These are phyloP conservation scores for Copidosoma floridanum DNA, from an alignment of 1,140 invertebrate genomes.

Conservation along the genomic window DNA sequence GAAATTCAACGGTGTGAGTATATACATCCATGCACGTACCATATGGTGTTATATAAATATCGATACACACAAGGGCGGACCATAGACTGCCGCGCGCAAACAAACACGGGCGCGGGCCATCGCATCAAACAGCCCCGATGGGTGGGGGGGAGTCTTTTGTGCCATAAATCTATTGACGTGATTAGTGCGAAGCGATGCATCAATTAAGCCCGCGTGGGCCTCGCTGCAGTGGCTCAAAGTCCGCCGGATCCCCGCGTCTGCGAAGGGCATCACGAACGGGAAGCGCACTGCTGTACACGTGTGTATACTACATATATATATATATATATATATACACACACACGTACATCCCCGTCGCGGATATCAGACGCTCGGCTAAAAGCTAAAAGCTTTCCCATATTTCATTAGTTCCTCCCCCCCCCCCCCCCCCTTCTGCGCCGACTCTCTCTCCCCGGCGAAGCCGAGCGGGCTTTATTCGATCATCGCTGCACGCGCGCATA, in stretches of 20 bases:
- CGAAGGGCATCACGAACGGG: too few relatives aligned
- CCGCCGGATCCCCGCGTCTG: neutral
- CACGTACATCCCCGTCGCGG: constrained; percentile 18
- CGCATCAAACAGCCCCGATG: too few relatives aligned
- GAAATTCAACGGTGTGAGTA: too few relatives aligned
- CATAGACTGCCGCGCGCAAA: too few relatives aligned
- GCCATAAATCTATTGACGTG: constrained; percentile 46
- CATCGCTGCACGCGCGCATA: constrained; percentile 5
- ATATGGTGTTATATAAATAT: too few relatives aligned
- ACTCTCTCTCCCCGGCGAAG: neutral
- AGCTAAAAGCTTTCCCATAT: constrained; percentile 56
- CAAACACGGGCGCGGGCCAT: neutral
- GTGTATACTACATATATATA: too few relatives aligned
- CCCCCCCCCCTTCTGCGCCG: neutral
- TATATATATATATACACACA: neutral
- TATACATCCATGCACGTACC: too few relatives aligned
- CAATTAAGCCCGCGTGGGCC: constrained; percentile 40
- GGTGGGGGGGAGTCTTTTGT: constrained; percentile 30
- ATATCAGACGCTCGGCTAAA: constrained; percentile 53
- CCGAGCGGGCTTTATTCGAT: constrained; percentile 10
- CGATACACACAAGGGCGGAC: too few relatives aligned
- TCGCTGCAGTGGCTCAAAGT: constrained; percentile 22
- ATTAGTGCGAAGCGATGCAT: constrained; percentile 48
- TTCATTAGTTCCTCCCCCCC: constrained; percentile 49
- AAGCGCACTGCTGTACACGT: too few relatives aligned